These are phyloP conservation scores for Aradus depressus DNA, from an alignment of 2,888 invertebrate genomes.

Conservation along the genomic window DNA sequence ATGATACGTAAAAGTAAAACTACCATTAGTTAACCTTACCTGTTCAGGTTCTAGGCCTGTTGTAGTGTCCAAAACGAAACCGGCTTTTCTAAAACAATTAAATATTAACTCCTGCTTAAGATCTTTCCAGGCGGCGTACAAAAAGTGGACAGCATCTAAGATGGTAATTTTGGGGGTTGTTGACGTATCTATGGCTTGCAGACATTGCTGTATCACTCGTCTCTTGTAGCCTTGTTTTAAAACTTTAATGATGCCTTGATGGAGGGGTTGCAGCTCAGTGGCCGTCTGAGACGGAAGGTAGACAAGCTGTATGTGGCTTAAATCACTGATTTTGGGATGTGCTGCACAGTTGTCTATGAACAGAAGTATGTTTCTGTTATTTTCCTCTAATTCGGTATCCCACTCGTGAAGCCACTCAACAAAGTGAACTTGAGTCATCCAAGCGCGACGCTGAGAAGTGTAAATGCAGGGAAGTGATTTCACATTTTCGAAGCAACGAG, in stretches of 20 bases:
- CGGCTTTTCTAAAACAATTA: no score
- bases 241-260: conserved; percentile 5
- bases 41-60: no score
- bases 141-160: no score
- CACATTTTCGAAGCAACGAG: conserved; percentile 15
- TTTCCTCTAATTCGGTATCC: no score
- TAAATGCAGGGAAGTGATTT: conserved; percentile 14
- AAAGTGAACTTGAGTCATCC: conserved; percentile 18
- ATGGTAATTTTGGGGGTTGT: neutral
- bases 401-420: no score
- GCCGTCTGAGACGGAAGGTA: conserved; percentile 18
- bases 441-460: conserved; percentile 1
- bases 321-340: conserved; percentile 25
- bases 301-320: conserved; percentile 30
- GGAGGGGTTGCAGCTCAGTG: conserved; percentile 10
- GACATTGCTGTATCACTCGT: neutral
- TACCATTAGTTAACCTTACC: no score
- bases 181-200: neutral
- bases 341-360: conserved; percentile 29
- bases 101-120: no score
- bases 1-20: no score
- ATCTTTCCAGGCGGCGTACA: no score
- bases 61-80: no score
- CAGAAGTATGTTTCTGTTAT: no score
- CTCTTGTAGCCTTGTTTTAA: no score